Evolutionary conservation across 1,140 invertebrate species (phyloP), one percentile per base, ranked within the genome.

Genomic region (Apis cerana): DNA sequence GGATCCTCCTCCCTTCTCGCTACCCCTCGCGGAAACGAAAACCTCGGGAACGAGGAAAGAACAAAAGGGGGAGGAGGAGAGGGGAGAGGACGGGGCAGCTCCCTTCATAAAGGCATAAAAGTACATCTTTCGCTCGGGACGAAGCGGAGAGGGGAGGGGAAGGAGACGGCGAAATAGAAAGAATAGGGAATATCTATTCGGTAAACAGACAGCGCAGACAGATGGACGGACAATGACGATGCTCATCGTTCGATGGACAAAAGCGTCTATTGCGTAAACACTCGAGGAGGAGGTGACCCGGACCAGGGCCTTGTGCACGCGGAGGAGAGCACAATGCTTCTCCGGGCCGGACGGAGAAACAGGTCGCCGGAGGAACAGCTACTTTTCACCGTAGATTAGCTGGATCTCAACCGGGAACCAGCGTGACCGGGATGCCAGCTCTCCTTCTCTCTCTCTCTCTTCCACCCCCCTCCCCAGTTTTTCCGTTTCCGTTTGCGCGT

Each of bases 201-300:
- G 90, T 92, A 94, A 94, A 94, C 92, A 94, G 85, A 90, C 87
- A 82, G 33, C 5, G 33, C 33, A 43, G 85, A 88, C 89, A 88
- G 90, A 89, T 89, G 85, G 91, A 92, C 92, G 92, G 92, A 94
- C 92, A 94, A 94, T 94, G 90, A 90, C 4, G 33, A 43, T 90
- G 90, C 91, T 92, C 93, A 93, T 94, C 93, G 93, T 90, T 93
- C 91, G 90, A 92, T 91, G 91, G 93, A 94, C 93, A 94, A 94
- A 94, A 83, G 92, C 92, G 90, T 90, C 92, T 94, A 93, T 93
- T 94, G 92, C 93, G 93, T 93, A 94, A 94, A 93, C 94, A 91
- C 90, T 93, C 91, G 90, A 92, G 88, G 90, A 89, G 86, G 83
- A 90, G 84, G 78, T 85, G 84, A 81, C 87, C 85, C 78, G 85